These are phyloP conservation scores for Cuniculus paca DNA, from an alignment of 2,797 vertebrate species.

Conservation along the genomic window DNA sequence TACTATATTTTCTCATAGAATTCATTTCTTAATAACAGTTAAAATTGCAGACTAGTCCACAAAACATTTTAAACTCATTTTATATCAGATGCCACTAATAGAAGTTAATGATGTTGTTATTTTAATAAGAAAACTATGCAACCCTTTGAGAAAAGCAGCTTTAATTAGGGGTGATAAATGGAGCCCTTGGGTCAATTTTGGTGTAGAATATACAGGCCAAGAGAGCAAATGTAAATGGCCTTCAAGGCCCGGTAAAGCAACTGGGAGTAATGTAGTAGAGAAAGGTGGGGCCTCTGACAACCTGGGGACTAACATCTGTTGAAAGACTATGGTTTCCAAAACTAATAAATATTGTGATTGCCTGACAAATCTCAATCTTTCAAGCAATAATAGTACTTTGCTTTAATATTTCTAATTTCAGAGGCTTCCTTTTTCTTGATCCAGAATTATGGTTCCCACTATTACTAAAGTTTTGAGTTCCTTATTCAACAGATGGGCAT, in stretches of 20 bases:
- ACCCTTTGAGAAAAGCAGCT: slow-evolving; percentile 43
- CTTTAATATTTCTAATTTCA: slow-evolving; percentile 36
- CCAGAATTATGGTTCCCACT: background rate
- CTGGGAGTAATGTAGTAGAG: background rate
- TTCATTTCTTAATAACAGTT: slow-evolving; percentile 46
- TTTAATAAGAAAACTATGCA: slow-evolving; percentile 56
- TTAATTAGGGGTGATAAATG: slow-evolving; percentile 63
- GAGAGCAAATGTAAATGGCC: background rate
- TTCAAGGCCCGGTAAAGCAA: background rate
- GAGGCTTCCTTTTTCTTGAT: slow-evolving; percentile 5
- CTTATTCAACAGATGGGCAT: background rate
- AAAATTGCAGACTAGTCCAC: slow-evolving; percentile 52
- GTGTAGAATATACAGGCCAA: slow-evolving; percentile 20
- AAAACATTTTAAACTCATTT: slow-evolving; percentile 62
- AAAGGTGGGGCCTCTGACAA: background rate
- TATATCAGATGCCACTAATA: slow-evolving; percentile 23
- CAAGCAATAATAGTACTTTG: background rate
- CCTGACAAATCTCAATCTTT: background rate
- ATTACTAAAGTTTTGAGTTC: background rate
- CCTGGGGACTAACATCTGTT: background rate
- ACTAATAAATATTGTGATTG: background rate
- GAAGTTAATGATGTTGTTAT: slow-evolving; percentile 49
- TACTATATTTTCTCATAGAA: slow-evolving; percentile 54
- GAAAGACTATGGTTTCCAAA: background rate
- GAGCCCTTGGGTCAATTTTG: background rate